Evolutionary conservation across 2,113 vertebrate species (phyloP).

Genomic region (Crotalus horridus): DNA sequence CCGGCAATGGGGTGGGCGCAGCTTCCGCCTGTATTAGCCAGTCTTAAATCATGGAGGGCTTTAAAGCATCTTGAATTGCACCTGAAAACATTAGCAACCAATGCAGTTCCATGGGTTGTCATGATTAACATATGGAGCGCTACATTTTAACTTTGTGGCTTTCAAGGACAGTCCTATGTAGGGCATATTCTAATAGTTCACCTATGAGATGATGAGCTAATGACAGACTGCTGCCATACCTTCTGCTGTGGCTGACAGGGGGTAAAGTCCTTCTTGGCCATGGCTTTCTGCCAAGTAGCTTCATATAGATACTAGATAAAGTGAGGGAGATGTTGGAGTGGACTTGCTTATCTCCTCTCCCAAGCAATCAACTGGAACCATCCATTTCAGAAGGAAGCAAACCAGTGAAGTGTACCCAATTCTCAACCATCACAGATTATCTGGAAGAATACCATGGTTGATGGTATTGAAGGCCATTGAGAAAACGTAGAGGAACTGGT

Average conservation of each 20-base stretch:
- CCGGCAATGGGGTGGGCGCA: too few species aligned
- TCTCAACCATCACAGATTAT: neutral
- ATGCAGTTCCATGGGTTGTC: neutral
- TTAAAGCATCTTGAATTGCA: neutral
- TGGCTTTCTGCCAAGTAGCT: neutral
- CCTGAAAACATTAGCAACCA: neutral
- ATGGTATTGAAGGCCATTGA: neutral
- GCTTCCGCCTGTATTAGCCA: neutral
- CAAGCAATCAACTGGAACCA: neutral
- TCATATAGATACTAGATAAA: neutral
- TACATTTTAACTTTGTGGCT: neutral
- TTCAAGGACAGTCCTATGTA: neutral
- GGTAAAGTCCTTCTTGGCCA: neutral
- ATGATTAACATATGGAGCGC: neutral
- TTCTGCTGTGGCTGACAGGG: neutral
- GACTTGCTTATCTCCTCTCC: neutral
- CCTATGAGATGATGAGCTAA: neutral
- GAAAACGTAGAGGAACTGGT: neutral
- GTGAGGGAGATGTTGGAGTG: neutral
- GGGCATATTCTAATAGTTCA: neutral
- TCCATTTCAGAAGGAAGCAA: neutral
- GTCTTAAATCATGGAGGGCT: neutral
- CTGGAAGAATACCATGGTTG: neutral
- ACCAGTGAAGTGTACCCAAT: neutral
- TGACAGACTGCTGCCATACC: neutral